Percentiles rank a stretch among this genome's conserved stretches.
Conservation (phyloP, 2,113 vertebrate species). For the Brachypodius melanocephalos region DNA sequence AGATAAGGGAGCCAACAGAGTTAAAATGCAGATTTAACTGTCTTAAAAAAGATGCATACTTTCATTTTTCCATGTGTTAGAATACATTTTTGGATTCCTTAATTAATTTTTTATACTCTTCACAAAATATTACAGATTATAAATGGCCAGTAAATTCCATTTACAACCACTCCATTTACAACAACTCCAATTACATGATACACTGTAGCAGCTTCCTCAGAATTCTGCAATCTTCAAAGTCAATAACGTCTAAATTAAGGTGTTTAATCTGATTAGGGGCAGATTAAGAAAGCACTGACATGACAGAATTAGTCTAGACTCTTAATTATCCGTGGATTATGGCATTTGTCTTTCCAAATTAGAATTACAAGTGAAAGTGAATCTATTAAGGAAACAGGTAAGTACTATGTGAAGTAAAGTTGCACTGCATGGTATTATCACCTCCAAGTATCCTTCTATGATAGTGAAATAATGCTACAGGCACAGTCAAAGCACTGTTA, state of each 20-base stretch:
- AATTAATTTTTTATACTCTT: neutral
- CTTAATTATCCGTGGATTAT: slow-evolving; percentile 39
- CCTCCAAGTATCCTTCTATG: neutral
- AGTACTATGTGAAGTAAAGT: neutral
- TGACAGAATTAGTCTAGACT: slow-evolving; percentile 17
- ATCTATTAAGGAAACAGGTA: neutral
- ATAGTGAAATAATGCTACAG: neutral
- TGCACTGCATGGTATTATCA: neutral
- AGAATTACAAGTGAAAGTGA: neutral
- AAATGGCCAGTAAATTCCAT: neutral
- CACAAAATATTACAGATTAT: neutral
- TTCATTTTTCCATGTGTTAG: neutral
- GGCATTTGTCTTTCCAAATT: slow-evolving; percentile 23
- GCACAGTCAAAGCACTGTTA: neutral
- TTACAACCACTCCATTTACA: neutral
- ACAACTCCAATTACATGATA: neutral
- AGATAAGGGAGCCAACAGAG: neutral
- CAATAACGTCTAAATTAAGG: slow-evolving; percentile 2
- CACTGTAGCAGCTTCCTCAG: neutral
- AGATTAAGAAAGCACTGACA: slow-evolving; percentile 28
- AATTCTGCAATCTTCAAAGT: neutral
- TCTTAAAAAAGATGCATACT: neutral
- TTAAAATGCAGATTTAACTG: no score
- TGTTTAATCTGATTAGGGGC: slow-evolving; percentile 29
- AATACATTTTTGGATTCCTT: neutral